phyloP scores from a whole-genome alignment of 2,797 vertebrate species.

The Potorous gilbertii region DNA sequence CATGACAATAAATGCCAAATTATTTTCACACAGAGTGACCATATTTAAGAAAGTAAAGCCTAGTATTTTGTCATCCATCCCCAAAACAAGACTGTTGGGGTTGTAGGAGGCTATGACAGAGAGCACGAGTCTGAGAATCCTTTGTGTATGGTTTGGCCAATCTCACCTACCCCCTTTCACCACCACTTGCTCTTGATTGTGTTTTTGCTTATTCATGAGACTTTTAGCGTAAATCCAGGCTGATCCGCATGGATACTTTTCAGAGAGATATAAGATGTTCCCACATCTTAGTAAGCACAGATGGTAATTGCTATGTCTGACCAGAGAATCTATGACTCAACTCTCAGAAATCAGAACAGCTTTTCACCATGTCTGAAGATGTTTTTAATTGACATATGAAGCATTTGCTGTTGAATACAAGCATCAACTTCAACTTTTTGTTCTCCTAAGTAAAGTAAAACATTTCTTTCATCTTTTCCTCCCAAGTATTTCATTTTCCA shows the following conservation, averaged over 20 bases:
- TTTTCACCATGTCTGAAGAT: neutral
- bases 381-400: neutral
- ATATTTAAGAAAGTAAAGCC: neutral
- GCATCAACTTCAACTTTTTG: neutral
- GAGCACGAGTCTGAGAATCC: neutral
- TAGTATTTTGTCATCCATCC: neutral
- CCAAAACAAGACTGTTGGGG: neutral
- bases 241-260: neutral
- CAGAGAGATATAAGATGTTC: neutral
- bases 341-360: neutral
- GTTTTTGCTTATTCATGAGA: neutral
- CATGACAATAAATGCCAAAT: neutral
- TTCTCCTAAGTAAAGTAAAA: neutral
- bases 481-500: neutral
- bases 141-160: neutral
- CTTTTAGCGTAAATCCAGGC: neutral
- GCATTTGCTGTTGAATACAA: neutral
- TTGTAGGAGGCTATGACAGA: neutral
- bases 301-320: neutral
- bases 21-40: neutral
- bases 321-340: neutral
- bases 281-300: neutral
- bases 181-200: neutral
- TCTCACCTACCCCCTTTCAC: neutral
- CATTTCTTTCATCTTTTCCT: neutral